These are phyloP conservation scores for Ephydatia muelleri DNA, from an alignment of 37 sponge, comb jelly and placozoan species.

Conservation along the genomic window DNA sequence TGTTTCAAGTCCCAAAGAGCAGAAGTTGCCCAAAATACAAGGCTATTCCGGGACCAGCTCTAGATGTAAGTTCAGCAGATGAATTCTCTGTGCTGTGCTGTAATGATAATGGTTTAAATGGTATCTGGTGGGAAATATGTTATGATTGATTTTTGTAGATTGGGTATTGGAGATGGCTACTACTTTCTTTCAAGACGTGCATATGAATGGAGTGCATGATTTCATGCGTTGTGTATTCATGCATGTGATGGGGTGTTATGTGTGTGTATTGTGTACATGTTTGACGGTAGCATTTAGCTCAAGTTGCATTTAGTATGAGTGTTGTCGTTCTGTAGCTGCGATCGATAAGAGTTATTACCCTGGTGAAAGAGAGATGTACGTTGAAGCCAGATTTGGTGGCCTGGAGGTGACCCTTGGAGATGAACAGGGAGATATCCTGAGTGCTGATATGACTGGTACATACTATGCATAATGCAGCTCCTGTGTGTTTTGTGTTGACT, in stretches of 20 bases:
- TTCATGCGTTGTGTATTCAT: too few relatives aligned
- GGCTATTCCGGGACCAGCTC: neutral
- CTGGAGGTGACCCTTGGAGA: slow-evolving; percentile 39
- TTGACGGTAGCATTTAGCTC: neutral
- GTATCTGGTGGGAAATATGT: too few relatives aligned
- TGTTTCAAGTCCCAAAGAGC: neutral
- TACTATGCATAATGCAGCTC: neutral
- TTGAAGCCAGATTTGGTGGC: slow-evolving; percentile 32
- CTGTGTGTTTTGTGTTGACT: neutral
- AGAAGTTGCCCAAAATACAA: neutral
- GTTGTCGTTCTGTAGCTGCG: too few relatives aligned
- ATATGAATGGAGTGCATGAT: too few relatives aligned
- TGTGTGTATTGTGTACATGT: neutral
- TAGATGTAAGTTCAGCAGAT: neutral
- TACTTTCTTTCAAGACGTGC: too few relatives aligned
- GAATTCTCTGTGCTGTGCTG: neutral
- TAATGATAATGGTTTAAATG: neutral
- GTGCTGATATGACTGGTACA: slow-evolving; percentile 28
- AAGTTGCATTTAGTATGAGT: neutral
- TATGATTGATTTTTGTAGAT: too few relatives aligned
- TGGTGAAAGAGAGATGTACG: slow-evolving; percentile 28
- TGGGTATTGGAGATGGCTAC: too few relatives aligned
- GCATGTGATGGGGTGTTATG: too few relatives aligned
- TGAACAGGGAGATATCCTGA: slow-evolving; percentile 14
- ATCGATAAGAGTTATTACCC: neutral